Evolutionary conservation across 2,888 invertebrate species (phyloP), one percentile per base, ranked within the genome.

Genomic region (Drosophila merina): DNA sequence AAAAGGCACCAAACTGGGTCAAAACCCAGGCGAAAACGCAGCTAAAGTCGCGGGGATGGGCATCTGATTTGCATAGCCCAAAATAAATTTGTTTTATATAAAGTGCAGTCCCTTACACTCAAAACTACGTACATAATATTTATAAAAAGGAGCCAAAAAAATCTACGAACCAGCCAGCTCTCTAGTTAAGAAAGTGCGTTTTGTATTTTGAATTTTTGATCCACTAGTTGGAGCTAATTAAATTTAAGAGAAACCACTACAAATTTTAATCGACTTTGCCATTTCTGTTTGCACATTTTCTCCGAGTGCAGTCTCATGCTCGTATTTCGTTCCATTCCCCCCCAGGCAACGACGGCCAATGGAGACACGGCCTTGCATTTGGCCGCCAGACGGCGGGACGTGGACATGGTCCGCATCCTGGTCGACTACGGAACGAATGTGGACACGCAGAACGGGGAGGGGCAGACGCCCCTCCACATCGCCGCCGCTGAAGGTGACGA

Each of bases 401-500:
- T 97, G 77, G 98, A 99, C 89, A 96, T 98, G 96, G 96, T 97
- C 36, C 94, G 97, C 57, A 96, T 98, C 79, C 93, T 99, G 85
- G 96, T 98, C 33, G 98, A 99, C 91, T 96, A 96, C 87, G 98
- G 98, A 38, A 96, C 98, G 6, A 94, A 94, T 74, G 96, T 99
- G 64, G 99, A 99, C 90, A 95, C 96, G 58, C 96, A 96, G 90
- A 99, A 99, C 90, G 96, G 96, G 3, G 96, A 98, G 66, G 99
- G 99, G 0, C 97, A 98, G 92, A 98, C 99, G 0, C 94, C 99
- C 0, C 92, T 99, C 51, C 99, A 99, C 91, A 96, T 99, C 77
- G 97, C 98, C 0, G 97, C 99, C 3, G 97, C 97, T 36, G 97
- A 97, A 90, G 99, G 99, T 0, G 99, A 99, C 89, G 99, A 99